Evolutionary conservation across 2,888 invertebrate species (phyloP), one percentile per base, ranked within the genome.

Genomic region (Neoaliturus tenellus): DNA sequence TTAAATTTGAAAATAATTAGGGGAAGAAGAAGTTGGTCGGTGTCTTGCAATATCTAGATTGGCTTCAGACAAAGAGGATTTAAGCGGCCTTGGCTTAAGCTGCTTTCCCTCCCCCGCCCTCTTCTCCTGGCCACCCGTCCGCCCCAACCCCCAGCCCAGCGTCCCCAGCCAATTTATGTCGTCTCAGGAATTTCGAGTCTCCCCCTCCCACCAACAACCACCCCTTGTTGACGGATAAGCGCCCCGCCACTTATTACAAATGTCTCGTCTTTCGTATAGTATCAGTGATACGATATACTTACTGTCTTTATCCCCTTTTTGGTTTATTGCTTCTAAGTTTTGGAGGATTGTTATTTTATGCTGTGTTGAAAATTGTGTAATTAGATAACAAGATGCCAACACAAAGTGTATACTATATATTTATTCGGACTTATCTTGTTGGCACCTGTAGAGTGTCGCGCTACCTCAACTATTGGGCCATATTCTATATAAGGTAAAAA

Each of bases 41-140:
- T 78, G 78, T 78, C 78, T 78, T 78, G 73, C 78, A 78, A 78
- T 78, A 78, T 78, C 78, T 78, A 78, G 78, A 78, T 78, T 78
- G 78, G 78, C 48, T 78, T 20, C 55, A 55, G 78, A 78, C 78
- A 78, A 78, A 78, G 78, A 51, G 78, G 78, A 51, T 78, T 78
- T 78, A 35, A 35, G 55, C 55, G 78, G 48, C 78, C 78, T 78
- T 78, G 78, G 78, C 55, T 78, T 78, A 55, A 78, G 48, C 31
- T 20, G 78, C 78, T 78, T 75, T 78, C 28, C 78, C 78, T 28
- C 78, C 35, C 33, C 20, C 48, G 0, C 4, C 55, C n/a, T 14
- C 35, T 6, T 2, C n/a, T 28, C 28, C n/a, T n/a, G n/a, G n/a
- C n/a, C 8, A 8, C 35, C 75, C 39, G 23, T 23, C 75, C 75